Percentiles rank a stretch among this genome's conserved stretches.
phyloP scores from a whole-genome alignment of 2,888 invertebrate genomes.

The Exocentrus adspersus region DNA sequence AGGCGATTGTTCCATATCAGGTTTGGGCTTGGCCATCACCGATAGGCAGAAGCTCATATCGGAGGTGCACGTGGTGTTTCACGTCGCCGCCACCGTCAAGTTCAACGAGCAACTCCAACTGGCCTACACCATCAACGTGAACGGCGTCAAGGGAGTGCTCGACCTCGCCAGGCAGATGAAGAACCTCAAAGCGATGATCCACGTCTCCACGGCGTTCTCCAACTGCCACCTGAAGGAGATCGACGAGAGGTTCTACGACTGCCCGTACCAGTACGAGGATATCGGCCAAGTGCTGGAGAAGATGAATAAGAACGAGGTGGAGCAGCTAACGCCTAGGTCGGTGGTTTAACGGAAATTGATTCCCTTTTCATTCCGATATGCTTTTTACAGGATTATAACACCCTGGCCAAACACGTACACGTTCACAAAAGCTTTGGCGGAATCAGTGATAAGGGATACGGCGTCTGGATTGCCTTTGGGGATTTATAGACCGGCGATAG shows the following conservation, averaged over 20 bases:
- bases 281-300: slow-evolving; percentile 62
- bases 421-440: slow-evolving; percentile 86
- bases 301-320: slow-evolving; percentile 50
- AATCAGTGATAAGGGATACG: slow-evolving; percentile 72
- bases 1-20: slow-evolving; percentile 75
- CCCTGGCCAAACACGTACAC: slow-evolving; percentile 88
- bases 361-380: too few relatives aligned
- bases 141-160: slow-evolving; percentile 80
- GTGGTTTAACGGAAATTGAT: too few relatives aligned
- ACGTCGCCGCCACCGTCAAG: slow-evolving; percentile 91
- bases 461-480: slow-evolving; percentile 74
- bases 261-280: slow-evolving; percentile 66
- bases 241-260: slow-evolving; percentile 76
- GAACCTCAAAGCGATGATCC: slow-evolving; percentile 77
- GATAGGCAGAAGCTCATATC: slow-evolving; percentile 72
- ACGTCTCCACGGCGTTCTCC: slow-evolving; percentile 85
- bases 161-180: slow-evolving; percentile 76
- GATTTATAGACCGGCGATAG: slow-evolving; percentile 84
- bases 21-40: slow-evolving; percentile 70
- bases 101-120: slow-evolving; percentile 85
- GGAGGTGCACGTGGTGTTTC: slow-evolving; percentile 79
- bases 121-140: slow-evolving; percentile 82
- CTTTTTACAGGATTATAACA: slow-evolving; percentile 67
- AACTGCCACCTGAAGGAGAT: slow-evolving; percentile 74
- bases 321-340: slow-evolving; percentile 63